A percentile compares a stretch with the other conserved stretches of the same genome.
These are phyloP conservation scores for Scaptomyza cyrtandrae DNA, from an alignment of 2,888 invertebrate genomes.

Conservation along the genomic window DNA sequence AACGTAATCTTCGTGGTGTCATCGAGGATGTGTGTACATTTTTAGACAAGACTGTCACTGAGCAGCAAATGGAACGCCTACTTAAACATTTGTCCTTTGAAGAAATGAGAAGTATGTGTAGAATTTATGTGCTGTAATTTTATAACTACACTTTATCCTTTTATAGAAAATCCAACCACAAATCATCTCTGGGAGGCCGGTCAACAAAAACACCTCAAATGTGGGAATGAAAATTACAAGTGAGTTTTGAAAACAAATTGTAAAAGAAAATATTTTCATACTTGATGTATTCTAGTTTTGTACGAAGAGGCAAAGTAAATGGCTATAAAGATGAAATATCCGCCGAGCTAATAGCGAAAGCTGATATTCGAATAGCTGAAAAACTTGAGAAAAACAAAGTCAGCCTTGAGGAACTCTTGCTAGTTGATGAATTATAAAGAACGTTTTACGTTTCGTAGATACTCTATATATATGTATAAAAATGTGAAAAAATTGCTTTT, in stretches of 20 bases:
- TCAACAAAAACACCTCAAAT: constrained; percentile 10
- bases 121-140: no score
- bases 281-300: constrained; percentile 46
- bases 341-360: constrained; percentile 45
- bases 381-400: constrained; percentile 35
- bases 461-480: no score
- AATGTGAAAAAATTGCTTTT: no score
- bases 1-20: constrained; percentile 62
- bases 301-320: constrained; percentile 61
- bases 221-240: constrained; percentile 36
- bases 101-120: constrained; percentile 73
- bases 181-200: constrained; percentile 67
- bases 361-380: constrained; percentile 30
- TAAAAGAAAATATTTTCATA: no score
- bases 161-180: constrained; percentile 68
- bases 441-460: neutral
- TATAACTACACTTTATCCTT: neutral
- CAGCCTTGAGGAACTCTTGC: constrained; percentile 52
- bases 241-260: constrained; percentile 5
- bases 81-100: constrained; percentile 76
- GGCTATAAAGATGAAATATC: constrained; percentile 63
- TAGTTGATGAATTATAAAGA: constrained; percentile 21
- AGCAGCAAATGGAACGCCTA: constrained; percentile 62
- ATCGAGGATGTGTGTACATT: constrained; percentile 69
- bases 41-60: constrained; percentile 60